Evolutionary conservation across 2,888 invertebrate genomes (phyloP).

Genomic region (Cenopis cana): DNA sequence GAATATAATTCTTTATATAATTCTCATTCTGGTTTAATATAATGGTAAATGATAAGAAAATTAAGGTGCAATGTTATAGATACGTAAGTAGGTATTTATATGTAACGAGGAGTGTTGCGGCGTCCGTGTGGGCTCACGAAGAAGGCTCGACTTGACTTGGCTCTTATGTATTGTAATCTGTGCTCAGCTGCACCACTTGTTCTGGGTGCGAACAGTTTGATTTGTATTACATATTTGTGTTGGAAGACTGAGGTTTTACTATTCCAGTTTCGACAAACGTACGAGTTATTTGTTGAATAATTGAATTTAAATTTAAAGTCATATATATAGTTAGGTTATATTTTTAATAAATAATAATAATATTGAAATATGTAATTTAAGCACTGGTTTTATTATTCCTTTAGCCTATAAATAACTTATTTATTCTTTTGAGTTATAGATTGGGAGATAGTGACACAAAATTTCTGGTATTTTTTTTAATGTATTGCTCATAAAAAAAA

Average conservation of each 20-base stretch:
- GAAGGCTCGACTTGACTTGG: constrained; percentile 23
- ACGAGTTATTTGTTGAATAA: constrained; percentile 80
- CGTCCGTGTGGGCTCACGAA: constrained; percentile 16
- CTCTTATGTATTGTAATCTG: constrained; percentile 46
- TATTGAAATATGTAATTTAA: constrained; percentile 84
- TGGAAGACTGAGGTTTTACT: constrained; percentile 83
- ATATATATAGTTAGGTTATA: constrained; percentile 85
- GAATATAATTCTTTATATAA: constrained; percentile 73
- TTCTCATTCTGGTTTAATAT: constrained; percentile 66
- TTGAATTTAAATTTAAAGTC: constrained; percentile 84
- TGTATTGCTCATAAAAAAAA: too few relatives aligned
- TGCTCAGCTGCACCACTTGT: constrained; percentile 66
- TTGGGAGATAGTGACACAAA: too few relatives aligned
- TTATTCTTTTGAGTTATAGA: too few relatives aligned
- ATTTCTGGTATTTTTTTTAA: too few relatives aligned
- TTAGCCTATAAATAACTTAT: too few relatives aligned
- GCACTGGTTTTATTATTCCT: constrained; percentile 63
- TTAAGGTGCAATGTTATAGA: constrained; percentile 83
- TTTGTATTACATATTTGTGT: constrained; percentile 79
- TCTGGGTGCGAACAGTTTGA: constrained; percentile 68
- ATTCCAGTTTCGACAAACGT: constrained; percentile 83
- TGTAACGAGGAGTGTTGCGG: constrained; percentile 45
- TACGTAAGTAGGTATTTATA: constrained; percentile 55
- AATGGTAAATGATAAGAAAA: constrained; percentile 65
- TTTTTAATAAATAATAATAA: constrained; percentile 84